Evolutionary conservation across 1,140 invertebrate species (phyloP).

Genomic region (Drosophila truncata): DNA sequence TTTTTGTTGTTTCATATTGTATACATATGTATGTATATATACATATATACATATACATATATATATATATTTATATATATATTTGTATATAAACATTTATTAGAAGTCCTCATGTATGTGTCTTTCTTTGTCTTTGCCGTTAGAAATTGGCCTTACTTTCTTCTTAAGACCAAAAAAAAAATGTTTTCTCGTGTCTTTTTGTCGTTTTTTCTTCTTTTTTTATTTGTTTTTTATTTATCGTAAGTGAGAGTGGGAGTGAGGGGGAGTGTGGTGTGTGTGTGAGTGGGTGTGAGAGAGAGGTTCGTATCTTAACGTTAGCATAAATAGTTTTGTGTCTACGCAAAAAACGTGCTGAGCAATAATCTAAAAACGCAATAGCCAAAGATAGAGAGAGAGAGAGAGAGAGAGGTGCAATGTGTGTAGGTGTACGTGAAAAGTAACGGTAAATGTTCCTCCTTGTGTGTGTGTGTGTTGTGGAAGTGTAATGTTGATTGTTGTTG

Average conservation of each 20-base stretch:
- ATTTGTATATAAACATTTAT: conserved; percentile 80
- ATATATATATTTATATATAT: conserved; percentile 55
- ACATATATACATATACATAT: conserved; percentile 18
- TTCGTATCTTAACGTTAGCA: conserved; percentile 61
- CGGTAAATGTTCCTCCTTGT: conserved; percentile 46
- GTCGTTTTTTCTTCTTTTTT: conserved; percentile 5
- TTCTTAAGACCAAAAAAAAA: conserved; percentile 51
- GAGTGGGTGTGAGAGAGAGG: conserved; percentile 8
- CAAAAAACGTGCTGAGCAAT: conserved; percentile 76
- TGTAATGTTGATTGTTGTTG: conserved; percentile 30
- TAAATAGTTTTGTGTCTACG: conserved; percentile 63
- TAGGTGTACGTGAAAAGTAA: conserved; percentile 58
- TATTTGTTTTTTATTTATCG: conserved; percentile 19
- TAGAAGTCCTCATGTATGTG: conserved; percentile 69
- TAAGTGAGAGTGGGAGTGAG: conserved; percentile 17
- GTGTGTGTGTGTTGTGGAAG: conserved; percentile 20
- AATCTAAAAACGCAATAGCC: conserved; percentile 65
- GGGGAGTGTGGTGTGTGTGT: conserved; percentile 17
- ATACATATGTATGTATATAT: conserved; percentile 32
- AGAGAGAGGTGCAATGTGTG: conserved; percentile 49
- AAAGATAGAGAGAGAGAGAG: conserved; percentile 29
- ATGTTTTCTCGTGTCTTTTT: conserved; percentile 21
- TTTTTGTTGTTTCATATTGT: conserved; percentile 23
- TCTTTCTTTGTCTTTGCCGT: conserved; percentile 47
- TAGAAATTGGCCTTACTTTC: conserved; percentile 19